Percentiles rank a stretch among this genome's conserved stretches.
Conservation (phyloP, 1,140 invertebrate species). For the Drosophila nigrodunni region DNA sequence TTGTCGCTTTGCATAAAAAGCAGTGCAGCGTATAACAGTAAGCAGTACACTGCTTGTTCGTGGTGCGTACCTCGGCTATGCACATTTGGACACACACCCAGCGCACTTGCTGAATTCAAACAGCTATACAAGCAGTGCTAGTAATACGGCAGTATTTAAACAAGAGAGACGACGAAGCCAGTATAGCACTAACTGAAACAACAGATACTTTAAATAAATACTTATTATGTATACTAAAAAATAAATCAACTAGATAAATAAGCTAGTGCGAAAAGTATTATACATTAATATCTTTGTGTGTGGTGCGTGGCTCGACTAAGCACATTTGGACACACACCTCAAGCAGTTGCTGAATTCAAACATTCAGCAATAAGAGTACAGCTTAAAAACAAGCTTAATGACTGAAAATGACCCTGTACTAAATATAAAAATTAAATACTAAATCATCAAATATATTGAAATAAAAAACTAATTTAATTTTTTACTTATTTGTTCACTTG, state of each 20-base stretch:
- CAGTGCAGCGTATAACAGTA: background rate
- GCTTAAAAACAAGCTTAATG: no score
- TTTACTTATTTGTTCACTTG: background rate
- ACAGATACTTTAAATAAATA: no score
- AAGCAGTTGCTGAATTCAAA: background rate
- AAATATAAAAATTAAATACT: no score
- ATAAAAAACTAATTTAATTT: background rate
- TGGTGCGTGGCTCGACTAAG: conserved; percentile 10
- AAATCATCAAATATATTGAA: background rate
- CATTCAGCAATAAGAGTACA: background rate
- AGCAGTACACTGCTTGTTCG: background rate
- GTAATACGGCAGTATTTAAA: no score
- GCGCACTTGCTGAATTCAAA: background rate
- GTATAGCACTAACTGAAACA: no score
- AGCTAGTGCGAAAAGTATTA: no score
- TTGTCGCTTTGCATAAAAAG: background rate
- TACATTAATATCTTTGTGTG: background rate
- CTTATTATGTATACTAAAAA: no score
- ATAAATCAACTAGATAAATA: no score
- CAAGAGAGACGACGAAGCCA: no score
- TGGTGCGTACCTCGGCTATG: background rate
- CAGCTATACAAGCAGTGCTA: background rate
- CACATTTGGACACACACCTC: background rate
- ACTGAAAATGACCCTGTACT: no score
- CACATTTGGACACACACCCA: background rate